A percentile compares a stretch with the other conserved stretches of the same genome.
phyloP scores from a whole-genome alignment of 2,888 invertebrate genomes.

The Hyalella azteca region DNA sequence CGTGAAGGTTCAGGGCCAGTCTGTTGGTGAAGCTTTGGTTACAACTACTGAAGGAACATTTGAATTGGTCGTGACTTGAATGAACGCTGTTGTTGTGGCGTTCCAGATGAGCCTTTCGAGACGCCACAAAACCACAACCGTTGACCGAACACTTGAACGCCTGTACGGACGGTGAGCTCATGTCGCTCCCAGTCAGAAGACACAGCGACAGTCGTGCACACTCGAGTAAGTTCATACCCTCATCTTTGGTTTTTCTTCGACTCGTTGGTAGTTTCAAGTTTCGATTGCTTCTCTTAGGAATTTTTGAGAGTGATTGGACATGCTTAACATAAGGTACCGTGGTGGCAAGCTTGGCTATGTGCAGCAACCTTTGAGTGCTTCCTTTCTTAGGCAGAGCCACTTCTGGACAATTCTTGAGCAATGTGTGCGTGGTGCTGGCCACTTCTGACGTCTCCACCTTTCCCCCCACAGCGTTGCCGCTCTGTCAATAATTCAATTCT shows the following conservation, averaged over 20 bases:
- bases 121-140: not conserved
- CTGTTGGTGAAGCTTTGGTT: slow-evolving; percentile 11
- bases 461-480: no score
- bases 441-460: no score
- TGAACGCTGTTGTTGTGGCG: slow-evolving; percentile 18
- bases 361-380: not conserved
- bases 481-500: no score
- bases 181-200: not conserved
- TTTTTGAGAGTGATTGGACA: not conserved
- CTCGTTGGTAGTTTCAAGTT: not conserved
- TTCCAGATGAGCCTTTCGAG: not conserved
- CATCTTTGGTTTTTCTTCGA: not conserved
- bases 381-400: not conserved
- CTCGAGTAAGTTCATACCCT: no score
- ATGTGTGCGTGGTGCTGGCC: no score
- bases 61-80: not conserved
- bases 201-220: slow-evolving; percentile 2
- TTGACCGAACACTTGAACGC: not conserved
- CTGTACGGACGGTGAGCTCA: not conserved
- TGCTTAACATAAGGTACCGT: not conserved
- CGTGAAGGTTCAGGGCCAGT: not conserved
- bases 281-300: not conserved
- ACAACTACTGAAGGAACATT: slow-evolving; percentile 9
- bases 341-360: not conserved
- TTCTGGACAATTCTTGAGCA: no score